phyloP scores from a whole-genome alignment of 2,888 invertebrate species.

The Phorcus lineatus region DNA sequence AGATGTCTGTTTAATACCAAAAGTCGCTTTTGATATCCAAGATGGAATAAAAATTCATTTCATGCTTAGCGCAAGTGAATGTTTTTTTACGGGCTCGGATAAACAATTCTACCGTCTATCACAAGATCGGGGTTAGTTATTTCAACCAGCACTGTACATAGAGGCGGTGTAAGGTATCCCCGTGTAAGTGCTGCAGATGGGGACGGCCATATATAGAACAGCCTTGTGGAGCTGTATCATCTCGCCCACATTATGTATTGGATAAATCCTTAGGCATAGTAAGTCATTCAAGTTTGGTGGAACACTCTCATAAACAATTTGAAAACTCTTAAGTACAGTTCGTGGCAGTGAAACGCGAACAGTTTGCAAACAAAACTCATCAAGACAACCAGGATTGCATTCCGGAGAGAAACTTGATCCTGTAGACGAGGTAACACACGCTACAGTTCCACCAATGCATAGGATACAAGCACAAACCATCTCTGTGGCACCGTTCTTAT shows the following conservation, averaged over 20 bases:
- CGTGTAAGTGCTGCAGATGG: background rate
- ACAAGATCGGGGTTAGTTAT: background rate
- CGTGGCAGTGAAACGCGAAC: conserved; percentile 3
- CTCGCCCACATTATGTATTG: background rate
- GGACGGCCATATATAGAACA: conserved; percentile 19
- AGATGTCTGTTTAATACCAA: background rate
- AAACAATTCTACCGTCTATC: background rate
- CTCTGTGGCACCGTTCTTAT: background rate
- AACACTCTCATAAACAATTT: too few species aligned
- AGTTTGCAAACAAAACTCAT: too few species aligned
- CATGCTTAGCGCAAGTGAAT: background rate
- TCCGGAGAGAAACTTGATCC: background rate
- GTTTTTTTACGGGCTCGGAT: background rate
- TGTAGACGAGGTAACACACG: background rate
- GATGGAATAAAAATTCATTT: conserved; percentile 6
- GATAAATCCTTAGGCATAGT: too few species aligned
- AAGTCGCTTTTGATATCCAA: background rate
- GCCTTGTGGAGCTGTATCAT: background rate
- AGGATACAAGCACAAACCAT: too few species aligned
- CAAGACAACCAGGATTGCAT: too few species aligned
- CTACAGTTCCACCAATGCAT: background rate
- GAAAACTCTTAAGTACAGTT: too few species aligned
- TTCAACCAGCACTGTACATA: background rate
- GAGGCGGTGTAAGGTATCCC: conserved; percentile 2
- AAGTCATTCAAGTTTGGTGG: too few species aligned